Conservation (phyloP, 2,113 vertebrate genomes). For the Oenanthe melanoleuca region DNA sequence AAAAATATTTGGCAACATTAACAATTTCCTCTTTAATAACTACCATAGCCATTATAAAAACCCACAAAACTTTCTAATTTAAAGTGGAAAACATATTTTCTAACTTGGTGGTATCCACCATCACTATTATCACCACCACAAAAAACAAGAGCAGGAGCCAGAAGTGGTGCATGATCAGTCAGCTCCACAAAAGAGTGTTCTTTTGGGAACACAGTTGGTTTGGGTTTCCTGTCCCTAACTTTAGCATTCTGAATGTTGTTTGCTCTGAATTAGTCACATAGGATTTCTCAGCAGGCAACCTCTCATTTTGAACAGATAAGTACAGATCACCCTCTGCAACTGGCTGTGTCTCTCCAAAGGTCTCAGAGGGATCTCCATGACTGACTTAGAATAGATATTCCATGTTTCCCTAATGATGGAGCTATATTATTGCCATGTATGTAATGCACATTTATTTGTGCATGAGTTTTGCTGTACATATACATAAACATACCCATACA, state of each 20-base stretch:
- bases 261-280: neutral
- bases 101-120: neutral
- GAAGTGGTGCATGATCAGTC: neutral
- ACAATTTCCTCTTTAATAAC: slow-evolving; percentile 16
- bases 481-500: neutral
- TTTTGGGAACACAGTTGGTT: neutral
- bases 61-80: neutral
- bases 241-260: neutral
- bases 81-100: slow-evolving; percentile 22
- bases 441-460: neutral
- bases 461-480: neutral
- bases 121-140: neutral
- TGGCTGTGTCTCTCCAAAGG: neutral
- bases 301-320: neutral
- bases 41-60: neutral
- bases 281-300: neutral
- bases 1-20: neutral
- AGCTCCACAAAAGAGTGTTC: neutral
- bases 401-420: neutral
- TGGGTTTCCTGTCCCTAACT: slow-evolving; percentile 15
- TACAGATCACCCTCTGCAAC: neutral
- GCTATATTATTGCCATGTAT: neutral
- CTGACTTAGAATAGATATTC: neutral
- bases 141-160: neutral
- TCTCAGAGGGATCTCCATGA: neutral